phyloP scores from a whole-genome alignment of 2,113 vertebrate genomes.

The Ardeotis arabs region DNA sequence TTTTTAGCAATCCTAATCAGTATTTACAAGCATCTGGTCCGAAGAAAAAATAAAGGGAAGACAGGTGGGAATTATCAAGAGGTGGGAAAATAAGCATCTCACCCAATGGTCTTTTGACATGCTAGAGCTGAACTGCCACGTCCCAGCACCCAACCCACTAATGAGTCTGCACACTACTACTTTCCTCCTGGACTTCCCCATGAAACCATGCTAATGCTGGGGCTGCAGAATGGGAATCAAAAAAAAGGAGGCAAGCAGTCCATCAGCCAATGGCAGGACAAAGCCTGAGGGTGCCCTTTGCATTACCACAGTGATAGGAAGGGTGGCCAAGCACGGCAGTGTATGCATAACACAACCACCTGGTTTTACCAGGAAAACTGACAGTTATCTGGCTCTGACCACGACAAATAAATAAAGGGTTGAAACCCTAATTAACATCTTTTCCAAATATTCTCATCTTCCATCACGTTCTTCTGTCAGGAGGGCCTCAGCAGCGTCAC shows the following conservation, averaged over 20 bases:
- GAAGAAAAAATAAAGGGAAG: background rate
- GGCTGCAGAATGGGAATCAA: background rate
- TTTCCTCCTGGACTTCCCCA: background rate
- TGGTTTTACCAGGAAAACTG: background rate
- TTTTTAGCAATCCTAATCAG: background rate
- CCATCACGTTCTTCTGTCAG: background rate
- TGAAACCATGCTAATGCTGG: background rate
- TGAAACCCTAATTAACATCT: background rate
- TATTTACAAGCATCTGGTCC: background rate
- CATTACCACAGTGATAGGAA: accelerated
- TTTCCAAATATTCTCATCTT: background rate
- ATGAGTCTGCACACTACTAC: background rate
- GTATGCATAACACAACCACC: accelerated
- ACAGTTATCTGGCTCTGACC: background rate
- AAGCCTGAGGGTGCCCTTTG: background rate
- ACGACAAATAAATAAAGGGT: background rate
- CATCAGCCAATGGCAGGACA: background rate
- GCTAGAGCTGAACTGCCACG: background rate
- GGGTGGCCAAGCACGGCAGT: accelerated
- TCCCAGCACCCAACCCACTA: background rate
- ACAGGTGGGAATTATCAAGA: background rate
- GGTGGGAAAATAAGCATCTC: background rate
- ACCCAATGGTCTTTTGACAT: background rate
- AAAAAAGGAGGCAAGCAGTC: background rate
- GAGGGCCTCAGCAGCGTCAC: background rate